phyloP scores from a whole-genome alignment of 2,797 vertebrate species.

The Hirundo rustica region DNA sequence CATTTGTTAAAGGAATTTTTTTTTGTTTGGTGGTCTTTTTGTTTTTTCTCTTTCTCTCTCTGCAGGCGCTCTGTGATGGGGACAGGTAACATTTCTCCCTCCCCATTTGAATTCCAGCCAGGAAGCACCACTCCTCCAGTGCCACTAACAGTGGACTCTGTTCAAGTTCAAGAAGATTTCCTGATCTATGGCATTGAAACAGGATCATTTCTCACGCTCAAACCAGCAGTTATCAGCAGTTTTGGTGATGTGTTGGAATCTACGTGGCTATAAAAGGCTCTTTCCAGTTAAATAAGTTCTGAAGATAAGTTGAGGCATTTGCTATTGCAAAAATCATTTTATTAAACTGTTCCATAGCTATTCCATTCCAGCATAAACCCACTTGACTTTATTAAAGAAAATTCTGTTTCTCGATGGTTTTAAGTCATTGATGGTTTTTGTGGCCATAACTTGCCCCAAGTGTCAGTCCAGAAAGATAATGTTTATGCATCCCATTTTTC shows the following conservation, averaged over 20 bases:
- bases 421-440: background rate
- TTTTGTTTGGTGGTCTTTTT: background rate
- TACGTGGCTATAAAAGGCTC: background rate
- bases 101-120: background rate
- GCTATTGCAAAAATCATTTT: background rate
- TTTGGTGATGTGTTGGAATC: background rate
- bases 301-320: background rate
- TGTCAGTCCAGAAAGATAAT: background rate
- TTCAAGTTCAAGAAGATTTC: background rate
- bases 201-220: slow-evolving; percentile 22
- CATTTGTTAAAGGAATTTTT: background rate
- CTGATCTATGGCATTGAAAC: slow-evolving; percentile 37
- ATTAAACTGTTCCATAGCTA: background rate
- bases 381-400: background rate
- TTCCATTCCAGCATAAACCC: background rate
- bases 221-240: slow-evolving; percentile 43
- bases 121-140: background rate
- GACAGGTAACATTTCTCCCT: background rate
- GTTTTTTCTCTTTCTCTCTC: background rate
- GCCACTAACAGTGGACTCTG: background rate
- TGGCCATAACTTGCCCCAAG: background rate
- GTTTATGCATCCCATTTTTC: background rate
- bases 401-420: background rate
- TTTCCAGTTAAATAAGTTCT: background rate
- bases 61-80: background rate